A percentile compares a stretch with the other conserved stretches of the same genome.
Evolutionary conservation across 2,113 vertebrate species (phyloP).

Genomic region (Ceyx cyanopectus): DNA sequence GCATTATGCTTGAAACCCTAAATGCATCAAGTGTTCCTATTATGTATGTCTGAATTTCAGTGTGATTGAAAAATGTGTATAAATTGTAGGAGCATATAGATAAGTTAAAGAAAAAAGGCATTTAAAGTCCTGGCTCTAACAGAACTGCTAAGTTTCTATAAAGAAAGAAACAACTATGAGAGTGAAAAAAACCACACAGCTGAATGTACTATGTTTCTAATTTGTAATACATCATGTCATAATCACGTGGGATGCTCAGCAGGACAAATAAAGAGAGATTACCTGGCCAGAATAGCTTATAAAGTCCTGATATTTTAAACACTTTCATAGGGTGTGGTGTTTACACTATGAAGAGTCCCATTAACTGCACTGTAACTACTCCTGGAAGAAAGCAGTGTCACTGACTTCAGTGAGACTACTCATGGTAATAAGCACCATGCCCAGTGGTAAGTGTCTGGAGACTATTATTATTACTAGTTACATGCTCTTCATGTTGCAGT

Average conservation of each 20-base stretch:
- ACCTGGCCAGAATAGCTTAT: conserved; percentile 33
- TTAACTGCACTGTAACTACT: conserved; percentile 43
- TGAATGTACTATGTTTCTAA: conserved; percentile 20
- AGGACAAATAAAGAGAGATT: conserved; percentile 53
- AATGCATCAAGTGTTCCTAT: not conserved
- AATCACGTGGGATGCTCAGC: conserved; percentile 13
- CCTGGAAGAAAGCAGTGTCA: conserved; percentile 38
- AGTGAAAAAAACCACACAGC: not conserved
- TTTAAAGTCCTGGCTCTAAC: not conserved
- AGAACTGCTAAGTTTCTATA: not conserved
- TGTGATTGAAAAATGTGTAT: not conserved
- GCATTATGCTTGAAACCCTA: not conserved
- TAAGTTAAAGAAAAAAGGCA: not conserved
- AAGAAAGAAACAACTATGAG: not conserved
- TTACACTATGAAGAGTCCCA: not conserved
- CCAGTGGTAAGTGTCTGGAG: conserved; percentile 22
- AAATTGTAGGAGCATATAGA: not conserved
- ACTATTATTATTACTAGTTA: conserved; percentile 38
- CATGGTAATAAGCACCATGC: conserved; percentile 1
- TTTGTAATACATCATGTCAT: conserved; percentile 27
- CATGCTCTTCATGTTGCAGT: not conserved
- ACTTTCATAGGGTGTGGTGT: conserved; percentile 58
- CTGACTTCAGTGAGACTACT: conserved; percentile 50
- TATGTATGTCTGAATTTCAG: not conserved
- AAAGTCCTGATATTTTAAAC: conserved; percentile 56